phyloP scores from a whole-genome alignment of 1,140 invertebrate genomes.

The Cecropterus lyciades region DNA sequence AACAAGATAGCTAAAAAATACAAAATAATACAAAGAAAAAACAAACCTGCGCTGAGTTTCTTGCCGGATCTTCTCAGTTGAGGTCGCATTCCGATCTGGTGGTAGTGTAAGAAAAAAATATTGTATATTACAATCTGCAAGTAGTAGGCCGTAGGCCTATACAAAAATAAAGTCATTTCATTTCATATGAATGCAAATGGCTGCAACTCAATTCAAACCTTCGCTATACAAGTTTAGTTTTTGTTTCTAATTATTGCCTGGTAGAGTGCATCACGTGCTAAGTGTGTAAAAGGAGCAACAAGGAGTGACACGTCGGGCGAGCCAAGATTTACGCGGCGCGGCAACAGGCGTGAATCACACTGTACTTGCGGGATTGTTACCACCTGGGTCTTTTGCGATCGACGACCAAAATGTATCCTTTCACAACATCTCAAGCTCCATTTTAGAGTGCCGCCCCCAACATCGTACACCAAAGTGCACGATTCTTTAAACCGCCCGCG shows the following conservation, averaged over 20 bases:
- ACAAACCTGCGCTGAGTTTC: too few species aligned
- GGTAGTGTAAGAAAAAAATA: too few species aligned
- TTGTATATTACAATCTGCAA: too few species aligned
- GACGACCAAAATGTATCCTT: conserved; percentile 38
- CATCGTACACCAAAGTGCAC: conserved; percentile 52
- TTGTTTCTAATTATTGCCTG: conserved; percentile 16
- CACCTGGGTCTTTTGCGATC: conserved; percentile 60
- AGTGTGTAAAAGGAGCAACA: conserved; percentile 64
- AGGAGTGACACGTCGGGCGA: conserved; percentile 62
- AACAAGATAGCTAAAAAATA: too few species aligned
- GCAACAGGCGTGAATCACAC: conserved; percentile 68
- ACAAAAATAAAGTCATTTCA: too few species aligned
- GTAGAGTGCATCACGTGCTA: conserved; percentile 52
- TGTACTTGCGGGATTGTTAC: conserved; percentile 45
- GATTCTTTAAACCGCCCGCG: conserved; percentile 54
- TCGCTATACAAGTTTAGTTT: too few species aligned
- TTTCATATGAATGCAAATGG: too few species aligned
- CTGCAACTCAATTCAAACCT: too few species aligned
- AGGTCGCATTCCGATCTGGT: too few species aligned
- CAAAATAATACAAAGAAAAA: too few species aligned
- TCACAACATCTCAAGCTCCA: conserved; percentile 19
- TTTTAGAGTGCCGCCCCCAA: conserved; percentile 29
- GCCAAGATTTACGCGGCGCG: conserved; percentile 68
- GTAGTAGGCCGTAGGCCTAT: too few species aligned
- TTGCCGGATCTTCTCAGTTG: too few species aligned